These are phyloP conservation scores for Spinus olivaceus DNA, from an alignment of 2,797 vertebrate genomes.

Conservation along the genomic window DNA sequence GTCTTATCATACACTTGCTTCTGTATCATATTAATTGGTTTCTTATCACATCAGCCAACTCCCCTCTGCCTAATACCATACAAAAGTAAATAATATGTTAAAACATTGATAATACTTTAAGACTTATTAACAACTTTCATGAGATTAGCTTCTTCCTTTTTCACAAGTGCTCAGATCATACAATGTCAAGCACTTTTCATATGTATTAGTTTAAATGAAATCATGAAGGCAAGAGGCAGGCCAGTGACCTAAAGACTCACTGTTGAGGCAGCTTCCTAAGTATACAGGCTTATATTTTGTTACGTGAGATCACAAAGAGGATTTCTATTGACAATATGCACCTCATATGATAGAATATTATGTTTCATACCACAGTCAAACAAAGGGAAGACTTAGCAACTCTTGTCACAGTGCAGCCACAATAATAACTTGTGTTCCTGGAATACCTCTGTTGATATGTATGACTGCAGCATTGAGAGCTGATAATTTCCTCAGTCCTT, in stretches of 20 bases:
- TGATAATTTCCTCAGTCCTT: neutral
- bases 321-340: neutral
- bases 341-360: neutral
- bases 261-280: neutral
- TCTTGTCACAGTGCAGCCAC: neutral
- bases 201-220: slow-evolving; percentile 53
- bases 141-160: slow-evolving; percentile 55
- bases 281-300: neutral
- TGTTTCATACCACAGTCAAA: neutral
- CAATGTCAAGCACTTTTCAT: slow-evolving; percentile 27
- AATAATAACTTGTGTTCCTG: neutral
- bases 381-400: neutral
- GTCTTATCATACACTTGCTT: slow-evolving; percentile 58
- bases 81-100: slow-evolving; percentile 47
- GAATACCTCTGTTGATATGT: neutral
- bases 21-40: slow-evolving; percentile 65
- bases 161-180: slow-evolving; percentile 2
- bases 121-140: slow-evolving; percentile 58
- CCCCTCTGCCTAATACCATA: slow-evolving; percentile 11
- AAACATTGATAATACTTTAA: slow-evolving; percentile 58
- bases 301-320: neutral
- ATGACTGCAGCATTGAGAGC: neutral
- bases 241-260: neutral
- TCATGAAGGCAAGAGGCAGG: slow-evolving; percentile 27
- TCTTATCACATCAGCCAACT: slow-evolving; percentile 68